A percentile compares a stretch with the other conserved stretches of the same genome.
These are phyloP conservation scores for Apamea epomidion DNA, from an alignment of 2,888 invertebrate species.

Conservation along the genomic window DNA sequence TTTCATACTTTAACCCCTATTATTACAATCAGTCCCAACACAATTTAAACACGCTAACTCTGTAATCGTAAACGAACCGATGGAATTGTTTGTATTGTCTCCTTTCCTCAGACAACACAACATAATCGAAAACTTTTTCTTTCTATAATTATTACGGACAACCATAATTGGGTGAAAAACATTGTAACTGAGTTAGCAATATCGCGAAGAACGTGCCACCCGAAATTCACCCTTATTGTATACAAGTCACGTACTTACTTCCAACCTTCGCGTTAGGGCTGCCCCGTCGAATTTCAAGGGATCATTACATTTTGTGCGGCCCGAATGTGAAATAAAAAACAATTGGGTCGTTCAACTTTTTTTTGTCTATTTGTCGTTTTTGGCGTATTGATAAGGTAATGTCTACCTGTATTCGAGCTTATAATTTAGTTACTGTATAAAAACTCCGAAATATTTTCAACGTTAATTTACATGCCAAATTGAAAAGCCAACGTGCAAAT, in stretches of 20 bases:
- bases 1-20: too few relatives aligned
- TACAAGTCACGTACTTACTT: conserved; percentile 75
- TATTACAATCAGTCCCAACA: neutral
- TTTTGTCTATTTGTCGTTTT: conserved; percentile 3
- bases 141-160: conserved; percentile 70
- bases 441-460: neutral
- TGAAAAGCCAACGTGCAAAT: neutral
- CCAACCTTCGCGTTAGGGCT: conserved; percentile 71
- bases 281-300: conserved; percentile 70
- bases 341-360: conserved; percentile 62
- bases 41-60: conserved; percentile 9
- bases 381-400: neutral
- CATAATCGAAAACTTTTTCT: conserved; percentile 39
- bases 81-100: conserved; percentile 19
- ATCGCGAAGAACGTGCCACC: conserved; percentile 71
- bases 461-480: conserved; percentile 2
- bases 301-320: conserved; percentile 75
- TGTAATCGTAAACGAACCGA: conserved; percentile 14
- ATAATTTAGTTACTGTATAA: neutral
- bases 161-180: conserved; percentile 78
- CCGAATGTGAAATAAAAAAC: conserved; percentile 75
- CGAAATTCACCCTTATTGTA: conserved; percentile 73
- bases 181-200: conserved; percentile 77
- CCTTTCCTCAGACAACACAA: conserved; percentile 20
- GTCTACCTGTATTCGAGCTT: neutral